phyloP scores from a whole-genome alignment of 2,113 vertebrate genomes.

The Sinocyclocheilus anshuiensis region DNA sequence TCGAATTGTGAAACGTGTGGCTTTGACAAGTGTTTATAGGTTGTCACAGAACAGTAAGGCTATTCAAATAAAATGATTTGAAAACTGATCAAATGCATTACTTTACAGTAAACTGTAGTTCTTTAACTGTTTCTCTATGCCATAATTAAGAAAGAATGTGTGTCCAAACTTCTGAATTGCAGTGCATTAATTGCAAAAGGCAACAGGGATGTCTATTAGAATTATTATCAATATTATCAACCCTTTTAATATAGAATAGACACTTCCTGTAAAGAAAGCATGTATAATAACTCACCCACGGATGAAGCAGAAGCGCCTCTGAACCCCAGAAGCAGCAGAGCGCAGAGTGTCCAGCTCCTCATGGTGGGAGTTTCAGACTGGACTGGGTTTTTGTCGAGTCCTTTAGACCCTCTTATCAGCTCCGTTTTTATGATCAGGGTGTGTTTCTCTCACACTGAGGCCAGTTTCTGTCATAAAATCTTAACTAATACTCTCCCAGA shows the following conservation, averaged over 20 bases:
- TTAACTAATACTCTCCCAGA: not conserved
- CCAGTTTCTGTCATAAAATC: slow-evolving; percentile 59
- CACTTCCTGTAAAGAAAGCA: not conserved
- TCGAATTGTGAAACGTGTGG: not conserved
- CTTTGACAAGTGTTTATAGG: not conserved
- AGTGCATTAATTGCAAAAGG: not conserved
- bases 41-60: not conserved
- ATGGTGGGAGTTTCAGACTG: slow-evolving; percentile 8
- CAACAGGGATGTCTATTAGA: too few species aligned
- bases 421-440: slow-evolving; percentile 59
- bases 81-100: not conserved
- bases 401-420: slow-evolving; percentile 62
- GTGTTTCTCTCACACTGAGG: slow-evolving; percentile 47
- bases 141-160: too few species aligned
- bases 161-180: not conserved
- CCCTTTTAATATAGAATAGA: not conserved
- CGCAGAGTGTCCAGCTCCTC: slow-evolving; percentile 26
- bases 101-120: not conserved
- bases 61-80: not conserved
- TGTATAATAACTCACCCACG: not conserved
- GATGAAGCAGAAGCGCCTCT: not conserved
- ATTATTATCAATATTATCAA: too few species aligned
- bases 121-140: not conserved
- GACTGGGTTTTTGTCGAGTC: not conserved
- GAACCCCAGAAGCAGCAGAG: slow-evolving; percentile 31